These are phyloP conservation scores for Pimephales promelas DNA, from an alignment of 2,113 vertebrate genomes.

Conservation along the genomic window DNA sequence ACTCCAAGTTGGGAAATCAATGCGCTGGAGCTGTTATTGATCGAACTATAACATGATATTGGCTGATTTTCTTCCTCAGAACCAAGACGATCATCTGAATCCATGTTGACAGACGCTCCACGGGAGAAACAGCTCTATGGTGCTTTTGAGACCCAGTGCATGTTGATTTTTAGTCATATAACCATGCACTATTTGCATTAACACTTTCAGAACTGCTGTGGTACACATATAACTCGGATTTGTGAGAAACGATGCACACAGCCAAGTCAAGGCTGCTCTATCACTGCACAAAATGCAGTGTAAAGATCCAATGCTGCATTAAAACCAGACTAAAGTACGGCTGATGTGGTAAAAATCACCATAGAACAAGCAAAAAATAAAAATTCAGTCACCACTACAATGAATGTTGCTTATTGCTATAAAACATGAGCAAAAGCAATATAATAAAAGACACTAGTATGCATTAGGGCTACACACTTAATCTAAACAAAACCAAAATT, in stretches of 20 bases:
- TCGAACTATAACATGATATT: constrained; percentile 59
- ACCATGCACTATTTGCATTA: not conserved
- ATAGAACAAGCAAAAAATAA: no score
- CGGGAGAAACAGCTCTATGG: constrained; percentile 46
- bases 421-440: not conserved
- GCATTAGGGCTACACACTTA: not conserved
- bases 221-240: not conserved
- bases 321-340: not conserved
- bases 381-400: not conserved
- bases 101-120: constrained; percentile 37
- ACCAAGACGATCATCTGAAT: constrained; percentile 33
- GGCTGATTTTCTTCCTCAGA: constrained; percentile 42
- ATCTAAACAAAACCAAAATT: not conserved
- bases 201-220: not conserved
- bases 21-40: constrained; percentile 59
- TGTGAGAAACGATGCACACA: not conserved
- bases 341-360: not conserved
- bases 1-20: constrained; percentile 40
- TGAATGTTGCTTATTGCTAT: not conserved
- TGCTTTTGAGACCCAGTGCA: constrained; percentile 18
- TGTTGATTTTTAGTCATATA: constrained; percentile 5
- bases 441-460: not conserved
- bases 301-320: not conserved
- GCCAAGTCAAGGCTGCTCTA: not conserved
- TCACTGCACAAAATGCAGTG: not conserved